Percentiles rank a stretch among this genome's conserved stretches.
Conservation (phyloP, 2,113 vertebrate genomes). For the Promerops cafer region DNA sequence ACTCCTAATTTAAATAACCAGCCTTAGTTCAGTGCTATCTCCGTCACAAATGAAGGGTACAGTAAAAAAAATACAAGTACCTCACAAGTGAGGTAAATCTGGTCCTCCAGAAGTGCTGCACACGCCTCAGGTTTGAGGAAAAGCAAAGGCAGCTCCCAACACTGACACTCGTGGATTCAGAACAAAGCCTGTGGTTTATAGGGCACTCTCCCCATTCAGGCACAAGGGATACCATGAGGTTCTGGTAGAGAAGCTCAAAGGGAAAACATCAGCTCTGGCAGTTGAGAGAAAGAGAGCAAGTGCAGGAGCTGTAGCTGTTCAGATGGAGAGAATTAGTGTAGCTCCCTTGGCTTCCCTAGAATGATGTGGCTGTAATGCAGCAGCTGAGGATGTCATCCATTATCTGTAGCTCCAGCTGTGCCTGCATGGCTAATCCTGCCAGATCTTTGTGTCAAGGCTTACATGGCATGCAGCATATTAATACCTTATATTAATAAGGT, state of each 20-base stretch:
- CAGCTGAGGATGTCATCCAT: slow-evolving; percentile 20
- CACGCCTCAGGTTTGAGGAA: background rate
- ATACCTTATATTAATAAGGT: no score
- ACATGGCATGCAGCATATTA: background rate
- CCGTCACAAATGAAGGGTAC: background rate
- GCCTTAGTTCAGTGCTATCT: background rate
- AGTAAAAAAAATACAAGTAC: background rate
- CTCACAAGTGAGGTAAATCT: background rate
- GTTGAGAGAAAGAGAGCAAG: background rate
- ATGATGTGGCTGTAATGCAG: background rate
- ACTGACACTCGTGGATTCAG: background rate
- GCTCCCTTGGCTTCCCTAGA: background rate
- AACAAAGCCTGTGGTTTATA: background rate
- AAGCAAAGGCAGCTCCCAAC: background rate
- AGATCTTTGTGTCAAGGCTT: background rate
- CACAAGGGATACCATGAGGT: background rate
- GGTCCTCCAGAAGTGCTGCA: background rate
- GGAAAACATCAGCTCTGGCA: background rate
- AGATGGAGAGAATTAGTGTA: background rate
- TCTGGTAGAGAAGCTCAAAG: background rate
- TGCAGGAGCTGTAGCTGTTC: background rate
- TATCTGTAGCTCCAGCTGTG: slow-evolving; percentile 22
- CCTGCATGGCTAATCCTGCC: background rate
- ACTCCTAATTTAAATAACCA: background rate
- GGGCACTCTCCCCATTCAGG: background rate